Conservation (phyloP, 2,113 vertebrate genomes). For the Platichthys flesus region DNA sequence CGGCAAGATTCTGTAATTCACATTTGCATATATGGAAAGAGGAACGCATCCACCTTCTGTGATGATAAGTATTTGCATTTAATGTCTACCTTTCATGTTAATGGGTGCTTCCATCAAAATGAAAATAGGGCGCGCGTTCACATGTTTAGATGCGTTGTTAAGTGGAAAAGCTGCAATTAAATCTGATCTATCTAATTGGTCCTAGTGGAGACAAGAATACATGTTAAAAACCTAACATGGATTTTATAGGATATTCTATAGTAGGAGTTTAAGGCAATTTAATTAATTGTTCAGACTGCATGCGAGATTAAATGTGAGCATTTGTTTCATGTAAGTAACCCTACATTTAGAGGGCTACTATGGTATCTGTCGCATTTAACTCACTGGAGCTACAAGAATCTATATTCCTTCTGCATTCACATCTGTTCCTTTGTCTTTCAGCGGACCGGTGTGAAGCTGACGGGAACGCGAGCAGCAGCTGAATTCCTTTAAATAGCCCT, state of each 20-base stretch:
- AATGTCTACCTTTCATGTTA: not conserved
- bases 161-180: slow-evolving; percentile 26
- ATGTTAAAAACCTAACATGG: slow-evolving; percentile 1
- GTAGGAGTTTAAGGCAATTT: not conserved
- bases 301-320: not conserved
- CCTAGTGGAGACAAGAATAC: not conserved
- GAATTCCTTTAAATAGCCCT: slow-evolving; percentile 83
- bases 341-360: not conserved
- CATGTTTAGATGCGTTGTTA: slow-evolving; percentile 11
- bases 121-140: not conserved
- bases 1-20: not conserved
- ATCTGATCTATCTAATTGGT: slow-evolving; percentile 36
- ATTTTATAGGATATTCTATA: not conserved
- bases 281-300: slow-evolving; percentile 6
- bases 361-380: not conserved
- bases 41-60: not conserved
- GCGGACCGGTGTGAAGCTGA: slow-evolving; percentile 69
- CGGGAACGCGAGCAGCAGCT: slow-evolving; percentile 69
- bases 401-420: slow-evolving; percentile 37
- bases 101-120: not conserved
- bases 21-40: slow-evolving; percentile 12
- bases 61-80: not conserved
- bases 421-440: slow-evolving; percentile 65
- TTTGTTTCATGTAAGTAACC: not conserved
- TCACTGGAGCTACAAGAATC: slow-evolving; percentile 8